Conservation (phyloP, 2,797 vertebrate species). For the Megaceryle alcyon region DNA sequence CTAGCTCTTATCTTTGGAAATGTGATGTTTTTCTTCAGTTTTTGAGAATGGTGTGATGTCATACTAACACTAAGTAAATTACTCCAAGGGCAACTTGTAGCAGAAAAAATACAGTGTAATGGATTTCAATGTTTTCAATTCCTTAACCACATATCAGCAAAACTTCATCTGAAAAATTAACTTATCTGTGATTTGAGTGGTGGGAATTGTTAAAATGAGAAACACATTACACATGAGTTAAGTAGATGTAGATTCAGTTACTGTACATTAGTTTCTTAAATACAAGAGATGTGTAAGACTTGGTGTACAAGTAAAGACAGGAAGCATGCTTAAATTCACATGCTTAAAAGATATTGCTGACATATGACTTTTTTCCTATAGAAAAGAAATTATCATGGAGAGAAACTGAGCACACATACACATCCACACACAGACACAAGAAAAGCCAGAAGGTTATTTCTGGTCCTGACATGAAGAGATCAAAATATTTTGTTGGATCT, state of each 20-base stretch:
- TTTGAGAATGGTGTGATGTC: not conserved
- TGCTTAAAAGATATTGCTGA: not conserved
- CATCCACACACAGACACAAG: not conserved
- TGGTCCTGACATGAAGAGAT: not conserved
- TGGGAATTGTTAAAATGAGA: constrained; percentile 20
- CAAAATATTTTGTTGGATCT: not conserved
- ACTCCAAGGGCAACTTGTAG: not conserved
- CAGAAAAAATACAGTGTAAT: not conserved
- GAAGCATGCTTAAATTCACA: not conserved
- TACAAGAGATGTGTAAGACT: not conserved
- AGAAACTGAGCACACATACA: fast-evolving
- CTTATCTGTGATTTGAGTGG: constrained; percentile 11
- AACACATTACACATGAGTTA: not conserved
- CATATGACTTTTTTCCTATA: not conserved
- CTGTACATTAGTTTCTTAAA: not conserved
- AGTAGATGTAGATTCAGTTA: not conserved
- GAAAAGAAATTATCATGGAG: not conserved
- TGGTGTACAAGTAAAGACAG: not conserved
- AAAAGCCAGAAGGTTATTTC: not conserved
- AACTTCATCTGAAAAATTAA: constrained; percentile 47
- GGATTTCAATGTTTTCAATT: not conserved
- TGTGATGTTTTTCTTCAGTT: not conserved
- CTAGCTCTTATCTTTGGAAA: not conserved
- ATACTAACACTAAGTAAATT: not conserved
- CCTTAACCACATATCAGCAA: constrained; percentile 24